These are phyloP conservation scores for Plagiodera versicolora DNA, from an alignment of 2,888 invertebrate genomes.

Conservation along the genomic window DNA sequence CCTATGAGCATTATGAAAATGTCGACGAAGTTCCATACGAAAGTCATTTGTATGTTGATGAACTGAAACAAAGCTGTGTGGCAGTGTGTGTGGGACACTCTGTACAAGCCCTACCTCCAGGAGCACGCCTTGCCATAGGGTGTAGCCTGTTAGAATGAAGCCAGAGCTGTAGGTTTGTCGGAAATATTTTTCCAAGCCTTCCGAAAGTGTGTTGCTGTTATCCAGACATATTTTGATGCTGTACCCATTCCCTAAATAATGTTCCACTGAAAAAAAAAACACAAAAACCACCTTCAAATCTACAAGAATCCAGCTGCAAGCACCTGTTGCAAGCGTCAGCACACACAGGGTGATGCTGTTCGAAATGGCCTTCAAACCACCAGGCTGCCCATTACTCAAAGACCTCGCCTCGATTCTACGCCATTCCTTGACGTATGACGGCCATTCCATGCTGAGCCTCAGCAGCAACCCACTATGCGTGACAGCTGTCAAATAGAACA, in stretches of 20 bases:
- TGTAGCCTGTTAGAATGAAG: conserved; percentile 25
- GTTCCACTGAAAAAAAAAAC: conserved; percentile 32
- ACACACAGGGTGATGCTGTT: conserved; percentile 7
- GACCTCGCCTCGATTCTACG: conserved; percentile 27
- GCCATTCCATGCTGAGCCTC: conserved; percentile 32
- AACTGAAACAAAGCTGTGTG: conserved; percentile 21
- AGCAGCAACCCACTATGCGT: conserved; percentile 21
- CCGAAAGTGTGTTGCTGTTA: background rate
- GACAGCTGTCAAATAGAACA: conserved; percentile 23
- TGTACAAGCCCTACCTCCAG: conserved; percentile 33
- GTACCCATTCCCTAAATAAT: conserved; percentile 16
- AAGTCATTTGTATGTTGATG: conserved; percentile 26
- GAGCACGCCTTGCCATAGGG: conserved; percentile 27
- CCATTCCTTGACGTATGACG: conserved; percentile 35
- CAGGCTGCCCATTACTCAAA: conserved; percentile 5
- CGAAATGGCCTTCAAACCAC: conserved; percentile 16
- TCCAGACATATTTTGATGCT: conserved; percentile 11
- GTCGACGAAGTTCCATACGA: conserved; percentile 33
- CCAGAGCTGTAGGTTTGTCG: conserved; percentile 19
- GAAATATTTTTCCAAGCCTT: conserved; percentile 23
- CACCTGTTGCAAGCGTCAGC: conserved; percentile 13
- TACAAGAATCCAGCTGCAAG: too few species aligned
- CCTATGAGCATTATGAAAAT: conserved; percentile 34
- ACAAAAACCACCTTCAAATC: background rate
- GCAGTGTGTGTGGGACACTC: too few species aligned